Conservation (phyloP, 2,113 vertebrate genomes). For the Taxidea taxus region DNA sequence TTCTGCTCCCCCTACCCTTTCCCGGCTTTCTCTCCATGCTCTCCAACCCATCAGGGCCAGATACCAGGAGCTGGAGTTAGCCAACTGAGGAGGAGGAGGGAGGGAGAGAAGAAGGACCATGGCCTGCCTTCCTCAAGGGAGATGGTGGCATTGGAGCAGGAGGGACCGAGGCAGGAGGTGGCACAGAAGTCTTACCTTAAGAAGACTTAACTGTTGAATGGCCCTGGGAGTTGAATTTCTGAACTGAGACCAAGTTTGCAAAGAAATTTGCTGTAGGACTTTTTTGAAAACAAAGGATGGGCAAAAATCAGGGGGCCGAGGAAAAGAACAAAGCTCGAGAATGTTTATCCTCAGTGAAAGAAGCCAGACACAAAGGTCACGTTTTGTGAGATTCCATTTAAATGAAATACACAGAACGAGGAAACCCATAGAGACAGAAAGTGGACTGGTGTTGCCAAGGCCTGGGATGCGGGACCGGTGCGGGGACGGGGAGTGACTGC, state of each 20-base stretch:
- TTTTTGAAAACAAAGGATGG: background rate
- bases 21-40: background rate
- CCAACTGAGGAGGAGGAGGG: background rate
- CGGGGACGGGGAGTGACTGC: background rate
- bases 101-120: background rate
- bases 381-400: background rate
- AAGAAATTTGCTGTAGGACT: background rate
- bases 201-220: background rate
- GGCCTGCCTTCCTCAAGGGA: background rate
- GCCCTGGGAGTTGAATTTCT: background rate
- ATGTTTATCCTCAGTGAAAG: background rate
- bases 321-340: background rate
- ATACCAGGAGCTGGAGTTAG: background rate
- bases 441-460: background rate
- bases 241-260: background rate
- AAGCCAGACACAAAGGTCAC: background rate
- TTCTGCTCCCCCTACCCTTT: background rate
- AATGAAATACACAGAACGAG: background rate
- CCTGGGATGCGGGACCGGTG: accelerated
- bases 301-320: background rate
- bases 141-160: background rate
- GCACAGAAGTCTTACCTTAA: background rate
- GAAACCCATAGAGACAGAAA: background rate
- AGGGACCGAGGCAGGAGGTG: background rate
- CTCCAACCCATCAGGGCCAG: background rate